Conservation (phyloP, 2,888 invertebrate species). For the Synergus itoensis region DNA sequence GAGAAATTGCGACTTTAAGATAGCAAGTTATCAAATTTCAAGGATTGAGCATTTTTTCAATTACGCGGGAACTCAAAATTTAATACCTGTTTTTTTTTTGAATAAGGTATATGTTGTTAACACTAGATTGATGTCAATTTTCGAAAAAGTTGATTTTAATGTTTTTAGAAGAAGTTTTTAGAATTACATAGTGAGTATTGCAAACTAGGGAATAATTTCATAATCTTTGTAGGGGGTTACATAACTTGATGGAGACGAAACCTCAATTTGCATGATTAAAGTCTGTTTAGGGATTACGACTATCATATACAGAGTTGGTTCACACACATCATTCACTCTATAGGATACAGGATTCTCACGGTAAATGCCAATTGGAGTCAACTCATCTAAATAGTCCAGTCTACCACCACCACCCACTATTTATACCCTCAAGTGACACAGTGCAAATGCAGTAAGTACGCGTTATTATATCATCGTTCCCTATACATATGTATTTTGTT, state of each 20-base stretch:
- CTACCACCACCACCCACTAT: constrained; percentile 62
- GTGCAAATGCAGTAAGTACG: constrained; percentile 30
- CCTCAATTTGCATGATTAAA: constrained; percentile 67
- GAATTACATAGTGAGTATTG: neutral
- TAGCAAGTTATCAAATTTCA: neutral
- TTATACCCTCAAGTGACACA: constrained; percentile 47
- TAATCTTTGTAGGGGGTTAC: constrained; percentile 4
- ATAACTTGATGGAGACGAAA: constrained; percentile 45
- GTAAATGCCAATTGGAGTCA: constrained; percentile 76
- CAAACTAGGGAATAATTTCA: neutral
- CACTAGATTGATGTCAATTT: too few species aligned
- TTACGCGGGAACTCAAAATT: too few species aligned
- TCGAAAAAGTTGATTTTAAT: too few species aligned
- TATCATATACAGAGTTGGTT: constrained; percentile 43
- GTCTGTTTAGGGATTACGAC: constrained; percentile 41
- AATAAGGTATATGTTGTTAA: too few species aligned
- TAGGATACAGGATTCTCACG: constrained; percentile 74
- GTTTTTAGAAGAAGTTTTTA: neutral
- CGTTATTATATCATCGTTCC: constrained; percentile 18
- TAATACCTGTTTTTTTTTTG: too few species aligned
- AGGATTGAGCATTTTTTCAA: too few species aligned
- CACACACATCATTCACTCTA: constrained; percentile 63
- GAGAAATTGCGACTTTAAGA: neutral
- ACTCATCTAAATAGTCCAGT: constrained; percentile 76
- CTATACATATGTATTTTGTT: neutral